phyloP scores from a whole-genome alignment of 2,797 vertebrate species.

The Corythornis leucogaster region DNA sequence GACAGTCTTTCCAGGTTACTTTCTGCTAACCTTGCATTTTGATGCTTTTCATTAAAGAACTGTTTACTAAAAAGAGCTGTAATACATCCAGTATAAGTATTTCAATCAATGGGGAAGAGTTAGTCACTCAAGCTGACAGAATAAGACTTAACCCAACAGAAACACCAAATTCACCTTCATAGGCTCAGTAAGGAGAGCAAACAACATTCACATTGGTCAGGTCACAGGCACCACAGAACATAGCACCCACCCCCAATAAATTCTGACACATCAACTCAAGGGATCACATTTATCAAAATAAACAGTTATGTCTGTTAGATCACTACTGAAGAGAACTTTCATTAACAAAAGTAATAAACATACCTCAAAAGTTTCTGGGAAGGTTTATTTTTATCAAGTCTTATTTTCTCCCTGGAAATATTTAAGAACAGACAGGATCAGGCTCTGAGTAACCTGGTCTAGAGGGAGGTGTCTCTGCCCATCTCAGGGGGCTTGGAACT shows the following conservation, averaged over 20 bases:
- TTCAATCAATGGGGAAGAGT: background rate
- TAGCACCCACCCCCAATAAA: background rate
- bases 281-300: background rate
- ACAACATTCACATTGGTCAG: too few relatives aligned
- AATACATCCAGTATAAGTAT: background rate
- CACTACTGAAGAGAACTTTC: background rate
- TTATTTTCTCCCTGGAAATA: background rate
- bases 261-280: background rate
- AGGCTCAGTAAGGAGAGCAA: background rate
- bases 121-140: background rate
- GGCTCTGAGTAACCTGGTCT: too few relatives aligned
- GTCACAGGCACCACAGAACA: accelerated
- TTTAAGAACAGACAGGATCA: too few relatives aligned
- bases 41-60: background rate
- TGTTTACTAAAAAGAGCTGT: background rate
- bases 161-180: background rate
- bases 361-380: background rate
- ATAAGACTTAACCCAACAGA: background rate
- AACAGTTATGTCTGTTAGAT: background rate
- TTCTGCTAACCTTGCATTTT: background rate
- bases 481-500: too few relatives aligned
- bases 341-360: background rate
- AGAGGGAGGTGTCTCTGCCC: too few relatives aligned
- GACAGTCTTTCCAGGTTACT: background rate
- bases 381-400: too few relatives aligned